Conservation (phyloP, 2,888 invertebrate species). For the Nephrocerus scutellatus region DNA sequence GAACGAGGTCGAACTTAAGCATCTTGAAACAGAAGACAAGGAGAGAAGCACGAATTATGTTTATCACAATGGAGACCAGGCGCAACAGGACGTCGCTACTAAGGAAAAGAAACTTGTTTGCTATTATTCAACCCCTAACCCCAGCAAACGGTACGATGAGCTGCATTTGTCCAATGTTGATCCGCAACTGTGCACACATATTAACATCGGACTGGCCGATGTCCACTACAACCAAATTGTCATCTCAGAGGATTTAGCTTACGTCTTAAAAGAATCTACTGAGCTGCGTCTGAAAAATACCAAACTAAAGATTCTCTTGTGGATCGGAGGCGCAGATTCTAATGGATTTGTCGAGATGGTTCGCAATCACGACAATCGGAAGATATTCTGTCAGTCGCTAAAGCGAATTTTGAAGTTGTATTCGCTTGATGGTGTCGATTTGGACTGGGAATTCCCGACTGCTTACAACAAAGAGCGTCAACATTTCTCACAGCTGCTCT, state of each 20-base stretch:
- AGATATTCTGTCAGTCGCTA: slow-evolving; percentile 55
- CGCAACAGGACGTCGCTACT: no score
- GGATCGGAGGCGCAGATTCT: slow-evolving; percentile 58
- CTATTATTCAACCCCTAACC: slow-evolving; percentile 59
- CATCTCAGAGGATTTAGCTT: slow-evolving; percentile 48
- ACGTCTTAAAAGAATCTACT: slow-evolving; percentile 33
- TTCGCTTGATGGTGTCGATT: slow-evolving; percentile 48
- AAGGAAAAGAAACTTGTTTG: slow-evolving; percentile 49
- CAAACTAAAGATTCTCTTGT: slow-evolving; percentile 67
- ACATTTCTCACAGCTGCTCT: slow-evolving; percentile 66
- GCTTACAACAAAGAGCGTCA: slow-evolving; percentile 57
- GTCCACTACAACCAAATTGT: slow-evolving; percentile 57
- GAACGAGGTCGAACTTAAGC: slow-evolving; percentile 11
- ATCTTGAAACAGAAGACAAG: slow-evolving; percentile 13
- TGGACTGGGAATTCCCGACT: slow-evolving; percentile 85
- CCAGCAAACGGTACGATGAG: slow-evolving; percentile 22
- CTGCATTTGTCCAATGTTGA: slow-evolving; percentile 57
- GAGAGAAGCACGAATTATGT: slow-evolving; percentile 6
- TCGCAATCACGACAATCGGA: slow-evolving; percentile 60
- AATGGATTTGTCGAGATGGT: slow-evolving; percentile 68
- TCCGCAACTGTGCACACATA: slow-evolving; percentile 72
- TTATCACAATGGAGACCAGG: no score
- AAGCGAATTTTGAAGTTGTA: slow-evolving; percentile 43
- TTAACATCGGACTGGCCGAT: slow-evolving; percentile 68
- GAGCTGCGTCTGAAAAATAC: slow-evolving; percentile 55